A percentile compares a stretch with the other conserved stretches of the same genome.
Evolutionary conservation across 2,888 invertebrate genomes (phyloP).

Genomic region (Philhelius pedissequus): DNA sequence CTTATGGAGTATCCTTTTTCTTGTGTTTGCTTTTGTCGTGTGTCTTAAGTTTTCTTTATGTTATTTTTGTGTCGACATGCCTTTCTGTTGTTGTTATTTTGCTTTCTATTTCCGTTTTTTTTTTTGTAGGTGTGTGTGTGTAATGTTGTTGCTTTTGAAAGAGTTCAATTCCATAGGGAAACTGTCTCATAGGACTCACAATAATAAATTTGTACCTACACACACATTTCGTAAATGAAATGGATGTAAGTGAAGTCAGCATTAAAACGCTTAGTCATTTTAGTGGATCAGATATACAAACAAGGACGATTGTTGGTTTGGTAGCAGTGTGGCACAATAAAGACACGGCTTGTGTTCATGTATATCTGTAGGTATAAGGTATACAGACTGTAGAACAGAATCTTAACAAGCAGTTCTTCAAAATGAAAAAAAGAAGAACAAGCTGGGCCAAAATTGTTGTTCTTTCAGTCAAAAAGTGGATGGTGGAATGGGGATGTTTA

Average conservation of each 20-base stretch:
- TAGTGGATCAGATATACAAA: background rate
- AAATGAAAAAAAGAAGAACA: background rate
- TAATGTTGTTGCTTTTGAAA: background rate
- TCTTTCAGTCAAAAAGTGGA: background rate
- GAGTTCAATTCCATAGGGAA: constrained; percentile 7
- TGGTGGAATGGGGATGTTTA: background rate
- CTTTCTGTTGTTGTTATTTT: constrained; percentile 16
- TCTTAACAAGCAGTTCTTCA: background rate
- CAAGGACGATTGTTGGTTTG: background rate
- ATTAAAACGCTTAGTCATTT: constrained; percentile 39
- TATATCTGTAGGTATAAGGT: too few relatives aligned
- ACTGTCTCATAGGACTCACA: constrained; percentile 12
- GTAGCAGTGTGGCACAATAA: background rate
- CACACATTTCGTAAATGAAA: constrained; percentile 45
- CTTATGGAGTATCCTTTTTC: constrained; percentile 16
- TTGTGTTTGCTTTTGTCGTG: constrained; percentile 27
- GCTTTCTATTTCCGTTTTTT: background rate
- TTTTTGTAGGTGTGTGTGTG: too few relatives aligned
- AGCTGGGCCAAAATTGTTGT: background rate
- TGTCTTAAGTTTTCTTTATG: constrained; percentile 13
- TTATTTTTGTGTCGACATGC: constrained; percentile 23
- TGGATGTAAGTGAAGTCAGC: constrained; percentile 29
- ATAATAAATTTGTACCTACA: constrained; percentile 37
- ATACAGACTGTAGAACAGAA: background rate
- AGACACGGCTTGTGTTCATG: background rate